Base-by-base conservation (phyloP, 2,888 invertebrate species). In the Lucinisca nassula region DNA sequence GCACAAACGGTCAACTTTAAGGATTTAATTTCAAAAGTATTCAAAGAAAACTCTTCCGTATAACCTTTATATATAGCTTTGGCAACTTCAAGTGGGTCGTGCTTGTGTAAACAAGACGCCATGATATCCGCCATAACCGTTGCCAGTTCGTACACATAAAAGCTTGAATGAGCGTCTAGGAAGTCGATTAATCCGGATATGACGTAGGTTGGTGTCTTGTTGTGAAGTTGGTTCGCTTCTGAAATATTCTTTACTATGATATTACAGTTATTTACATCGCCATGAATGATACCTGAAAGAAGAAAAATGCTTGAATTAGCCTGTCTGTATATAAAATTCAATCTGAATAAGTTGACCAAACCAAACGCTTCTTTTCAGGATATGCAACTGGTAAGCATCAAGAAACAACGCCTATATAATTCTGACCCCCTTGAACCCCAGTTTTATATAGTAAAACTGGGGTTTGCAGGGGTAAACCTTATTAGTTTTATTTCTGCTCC, bases 61-160 rank as follows among this genome's bases (percentile, higher is more conserved):
- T 79, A 88, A n/a, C 84, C 84, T 0, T 30, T 45, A 12, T 77
- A 75, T 40, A 84, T 45, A 14, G 30, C 51, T 74, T 35, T 73
- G 32, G 73, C 83, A 17, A 75, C 75, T 40, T 72, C n/a, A 14
- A 87, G 30, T 21, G 80, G 78, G 38, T 82, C 61, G 3, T 38
- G 21, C 37, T 72, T 73, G 4, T 38, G 24, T 8, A 70, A 35
- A 58, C 70, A 84, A 12, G 78, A 49, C 0, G 88, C 37, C 88
- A 89, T 89, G 14, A 89, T 38, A 45, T 89, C 89, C n/a, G 84
- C 89, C 79, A 89, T 86, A 1, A 82, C 51, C 1, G 61, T 73
- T 6, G 84, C 85, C 2, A 89, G 79, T 24, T 89, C 89, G 27
- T 84, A 89, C 0, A 89, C 70, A 30, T 83, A 86, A 45, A 75